phyloP scores from a whole-genome alignment of 2,797 vertebrate genomes.

The Podargus strigoides region DNA sequence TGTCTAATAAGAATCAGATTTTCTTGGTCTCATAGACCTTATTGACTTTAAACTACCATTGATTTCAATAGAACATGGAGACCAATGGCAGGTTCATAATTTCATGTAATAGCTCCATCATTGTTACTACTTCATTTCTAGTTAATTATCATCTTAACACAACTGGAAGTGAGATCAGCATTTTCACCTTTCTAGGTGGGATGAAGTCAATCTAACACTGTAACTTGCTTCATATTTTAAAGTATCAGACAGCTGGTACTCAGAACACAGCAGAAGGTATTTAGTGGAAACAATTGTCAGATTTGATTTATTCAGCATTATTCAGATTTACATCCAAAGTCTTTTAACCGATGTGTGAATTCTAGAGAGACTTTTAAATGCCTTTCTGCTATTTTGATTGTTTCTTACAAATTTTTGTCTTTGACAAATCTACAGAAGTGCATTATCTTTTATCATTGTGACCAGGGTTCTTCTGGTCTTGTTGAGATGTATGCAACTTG shows the following conservation, averaged over 20 bases:
- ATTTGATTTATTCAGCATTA: constrained; percentile 68
- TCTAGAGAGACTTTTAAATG: constrained; percentile 39
- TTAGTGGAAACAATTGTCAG: constrained; percentile 62
- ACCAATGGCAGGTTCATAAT: constrained; percentile 10
- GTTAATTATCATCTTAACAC: constrained; percentile 68
- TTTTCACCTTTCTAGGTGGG: constrained; percentile 69
- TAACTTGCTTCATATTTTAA: constrained; percentile 43
- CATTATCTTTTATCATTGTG: neutral
- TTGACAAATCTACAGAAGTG: neutral
- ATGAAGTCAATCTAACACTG: constrained; percentile 57
- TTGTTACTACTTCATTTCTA: constrained; percentile 52
- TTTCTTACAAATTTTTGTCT: constrained; percentile 5
- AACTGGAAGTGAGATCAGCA: constrained; percentile 59
- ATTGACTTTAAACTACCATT: neutral
- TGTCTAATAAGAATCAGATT: neutral
- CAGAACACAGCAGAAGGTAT: constrained; percentile 61
- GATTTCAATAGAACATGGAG: neutral
- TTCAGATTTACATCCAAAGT: constrained; percentile 50
- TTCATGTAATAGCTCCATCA: constrained; percentile 7
- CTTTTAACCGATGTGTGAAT: constrained; percentile 52
- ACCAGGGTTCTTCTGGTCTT: neutral
- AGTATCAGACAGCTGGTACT: constrained; percentile 64
- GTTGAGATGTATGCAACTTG: neutral
- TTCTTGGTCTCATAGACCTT: neutral
- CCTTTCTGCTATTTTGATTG: constrained; percentile 16